These are phyloP conservation scores for Melanchra persicariae DNA, from an alignment of 2,888 invertebrate species.

Conservation along the genomic window DNA sequence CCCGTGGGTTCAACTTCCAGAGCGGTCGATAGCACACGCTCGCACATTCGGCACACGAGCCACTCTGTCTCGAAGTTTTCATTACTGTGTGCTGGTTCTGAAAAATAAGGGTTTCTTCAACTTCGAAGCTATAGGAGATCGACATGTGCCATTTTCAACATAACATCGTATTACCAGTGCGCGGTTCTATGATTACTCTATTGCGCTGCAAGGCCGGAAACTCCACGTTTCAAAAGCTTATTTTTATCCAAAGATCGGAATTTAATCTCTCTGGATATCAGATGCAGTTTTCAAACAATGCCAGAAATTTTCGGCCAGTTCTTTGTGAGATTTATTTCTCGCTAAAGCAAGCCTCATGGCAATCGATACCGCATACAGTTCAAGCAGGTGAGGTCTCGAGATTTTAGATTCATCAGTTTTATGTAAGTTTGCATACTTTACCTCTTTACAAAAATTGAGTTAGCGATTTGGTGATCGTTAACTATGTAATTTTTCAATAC, in stretches of 20 bases:
- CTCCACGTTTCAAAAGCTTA: background rate
- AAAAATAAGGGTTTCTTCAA: slow-evolving; percentile 37
- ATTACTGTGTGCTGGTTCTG: slow-evolving; percentile 71
- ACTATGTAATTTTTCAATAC: background rate
- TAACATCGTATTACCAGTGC: background rate
- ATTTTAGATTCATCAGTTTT: background rate
- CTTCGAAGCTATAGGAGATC: background rate
- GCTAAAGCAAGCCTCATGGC: background rate
- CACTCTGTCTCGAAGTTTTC: slow-evolving; percentile 83
- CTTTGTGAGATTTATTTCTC: background rate
- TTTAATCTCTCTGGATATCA: background rate
- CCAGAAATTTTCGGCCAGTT: background rate
- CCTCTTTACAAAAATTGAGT: background rate
- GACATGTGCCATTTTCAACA: background rate
- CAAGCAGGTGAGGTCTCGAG: background rate
- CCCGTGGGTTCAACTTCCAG: slow-evolving; percentile 84
- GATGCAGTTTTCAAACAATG: background rate
- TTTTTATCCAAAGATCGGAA: background rate
- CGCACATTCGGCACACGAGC: slow-evolving; percentile 84
- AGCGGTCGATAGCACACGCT: slow-evolving; percentile 85
- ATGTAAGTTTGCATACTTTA: background rate
- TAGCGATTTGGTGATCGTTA: background rate
- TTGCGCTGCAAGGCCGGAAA: background rate
- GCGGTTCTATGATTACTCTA: background rate
- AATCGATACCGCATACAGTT: background rate